These are phyloP conservation scores for Chloroceryle aenea DNA, from an alignment of 2,113 vertebrate species.

Conservation along the genomic window DNA sequence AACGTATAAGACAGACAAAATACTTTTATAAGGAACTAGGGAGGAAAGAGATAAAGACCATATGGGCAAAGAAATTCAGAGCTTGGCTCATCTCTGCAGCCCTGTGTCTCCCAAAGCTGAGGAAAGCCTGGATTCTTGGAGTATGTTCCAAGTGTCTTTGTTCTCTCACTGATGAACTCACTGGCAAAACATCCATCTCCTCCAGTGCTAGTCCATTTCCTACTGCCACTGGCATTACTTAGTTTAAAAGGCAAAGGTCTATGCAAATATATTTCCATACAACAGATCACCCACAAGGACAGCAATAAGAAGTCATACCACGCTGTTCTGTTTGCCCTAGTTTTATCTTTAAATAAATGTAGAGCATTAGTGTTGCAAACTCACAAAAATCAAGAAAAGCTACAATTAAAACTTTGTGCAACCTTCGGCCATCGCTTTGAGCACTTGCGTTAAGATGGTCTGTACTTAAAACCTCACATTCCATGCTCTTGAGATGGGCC, in stretches of 20 bases:
- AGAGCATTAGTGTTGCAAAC: neutral
- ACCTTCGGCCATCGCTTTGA: neutral
- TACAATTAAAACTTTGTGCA: neutral
- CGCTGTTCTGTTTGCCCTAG: neutral
- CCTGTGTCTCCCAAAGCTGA: neutral
- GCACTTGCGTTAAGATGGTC: neutral
- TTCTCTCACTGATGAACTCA: slow-evolving; percentile 49
- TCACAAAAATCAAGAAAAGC: neutral
- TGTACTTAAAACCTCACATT: neutral
- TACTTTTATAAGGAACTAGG: neutral
- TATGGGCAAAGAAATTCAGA: neutral
- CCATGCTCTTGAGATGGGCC: neutral
- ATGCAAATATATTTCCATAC: neutral
- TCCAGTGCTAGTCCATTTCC: neutral
- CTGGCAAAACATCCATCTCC: slow-evolving; percentile 46
- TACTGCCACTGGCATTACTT: neutral
- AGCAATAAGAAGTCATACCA: neutral
- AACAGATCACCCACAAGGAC: fast-evolving
- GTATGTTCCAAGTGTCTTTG: slow-evolving; percentile 3
- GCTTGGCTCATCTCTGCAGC: neutral
- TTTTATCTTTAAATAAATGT: neutral
- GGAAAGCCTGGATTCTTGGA: slow-evolving; percentile 15
- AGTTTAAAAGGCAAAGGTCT: slow-evolving; percentile 35
- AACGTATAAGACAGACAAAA: neutral
- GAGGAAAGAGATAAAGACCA: neutral